Evolutionary conservation across 2,888 invertebrate genomes (phyloP).

Genomic region (Phrixothrix hirtus): DNA sequence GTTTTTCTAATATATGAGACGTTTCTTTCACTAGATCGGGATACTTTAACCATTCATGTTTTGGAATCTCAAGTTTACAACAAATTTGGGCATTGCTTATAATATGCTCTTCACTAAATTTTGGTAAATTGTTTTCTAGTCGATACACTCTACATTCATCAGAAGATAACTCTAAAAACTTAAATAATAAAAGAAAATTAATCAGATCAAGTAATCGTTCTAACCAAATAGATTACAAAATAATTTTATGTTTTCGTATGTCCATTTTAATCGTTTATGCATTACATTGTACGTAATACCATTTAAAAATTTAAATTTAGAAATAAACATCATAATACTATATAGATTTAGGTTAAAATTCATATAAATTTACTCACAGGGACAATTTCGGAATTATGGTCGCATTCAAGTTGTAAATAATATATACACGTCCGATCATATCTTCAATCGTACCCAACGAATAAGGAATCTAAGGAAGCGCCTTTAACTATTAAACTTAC

Average conservation of each 20-base stretch:
- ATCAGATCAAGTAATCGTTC: not conserved
- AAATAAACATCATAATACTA: not conserved
- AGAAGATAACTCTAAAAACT: not conserved
- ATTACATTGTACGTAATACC: not conserved
- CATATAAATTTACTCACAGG: too few species aligned
- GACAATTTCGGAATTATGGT: too few species aligned
- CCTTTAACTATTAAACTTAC: too few species aligned
- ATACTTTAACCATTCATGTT: slow-evolving; percentile 37
- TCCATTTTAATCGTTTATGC: not conserved
- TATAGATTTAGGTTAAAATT: not conserved
- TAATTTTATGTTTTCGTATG: not conserved
- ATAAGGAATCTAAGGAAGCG: too few species aligned
- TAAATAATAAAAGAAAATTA: not conserved
- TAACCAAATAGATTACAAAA: not conserved
- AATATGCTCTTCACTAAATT: not conserved
- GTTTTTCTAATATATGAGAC: slow-evolving; percentile 63
- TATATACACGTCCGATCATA: too few species aligned
- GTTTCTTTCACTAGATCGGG: slow-evolving; percentile 64
- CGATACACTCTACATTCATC: not conserved
- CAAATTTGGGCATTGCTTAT: not conserved
- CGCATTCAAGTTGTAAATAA: too few species aligned
- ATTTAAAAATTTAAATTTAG: not conserved
- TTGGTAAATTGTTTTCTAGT: not conserved
- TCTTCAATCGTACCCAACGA: too few species aligned
- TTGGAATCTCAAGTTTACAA: not conserved